Evolutionary conservation across 2,888 invertebrate genomes (phyloP), one percentile per base, ranked within the genome.

Genomic region (Tenthredo distinguenda): DNA sequence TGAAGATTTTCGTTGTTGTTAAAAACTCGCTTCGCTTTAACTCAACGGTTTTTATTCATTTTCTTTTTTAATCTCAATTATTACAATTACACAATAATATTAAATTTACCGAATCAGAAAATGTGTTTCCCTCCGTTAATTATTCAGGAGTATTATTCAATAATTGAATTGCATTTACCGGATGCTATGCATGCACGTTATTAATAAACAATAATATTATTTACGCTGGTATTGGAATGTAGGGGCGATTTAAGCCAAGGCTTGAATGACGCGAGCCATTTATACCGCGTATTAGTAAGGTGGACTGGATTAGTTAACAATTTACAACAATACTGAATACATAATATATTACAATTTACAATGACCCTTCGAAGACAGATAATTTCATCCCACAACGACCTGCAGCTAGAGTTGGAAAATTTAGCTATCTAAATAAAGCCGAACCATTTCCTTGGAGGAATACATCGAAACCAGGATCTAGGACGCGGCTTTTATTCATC

Each of bases 281-380:
- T 55, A 40, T 37, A 12, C 55, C n/a, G n/a, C 21, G 21, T 26
- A 21, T 40, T 58, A n/a, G 43, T 43, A 15, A 62, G 37, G 62
- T 79, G 79, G 37, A 79, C 58, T 62, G 79, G 79, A 79, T 79
- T 79, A 79, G 79, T 58, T 79, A 79, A 79, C 58, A 79, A 58
- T 90, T 89, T 90, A 90, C 90, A 87, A 91, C 92, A 93, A 93
- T 93, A 93, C 93, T 93, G 93, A 90, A 77, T 77, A 50, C n/a
- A 79, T 90, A 88, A 89, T 92, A 92, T 91, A 92, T 92, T 92
- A 93, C 91, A 93, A 91, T 92, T 92, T 91, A 91, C 90, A 91
- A 62, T 87, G 89, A 86, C 87, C 58, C 58, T 84, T 68, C 15
- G 12, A 34, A 34, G 34, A 31, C 4, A 68, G 15, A 68, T 34